These are phyloP conservation scores for Drosophila rhopaloa DNA, from an alignment of 1,140 invertebrate species.

Conservation along the genomic window DNA sequence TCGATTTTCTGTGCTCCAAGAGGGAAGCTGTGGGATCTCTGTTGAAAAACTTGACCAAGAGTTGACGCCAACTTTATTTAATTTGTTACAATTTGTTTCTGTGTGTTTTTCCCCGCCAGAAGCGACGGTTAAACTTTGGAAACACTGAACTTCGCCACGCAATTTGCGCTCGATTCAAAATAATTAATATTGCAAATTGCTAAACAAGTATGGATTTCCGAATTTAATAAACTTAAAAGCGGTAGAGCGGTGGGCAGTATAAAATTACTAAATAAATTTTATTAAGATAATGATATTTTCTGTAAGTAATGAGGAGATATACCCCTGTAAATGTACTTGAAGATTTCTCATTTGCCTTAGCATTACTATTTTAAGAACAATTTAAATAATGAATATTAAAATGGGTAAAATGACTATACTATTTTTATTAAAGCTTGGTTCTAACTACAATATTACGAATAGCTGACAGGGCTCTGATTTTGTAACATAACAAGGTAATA, in stretches of 20 bases:
- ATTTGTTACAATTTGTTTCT: slow-evolving; percentile 22
- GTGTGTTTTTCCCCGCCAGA: slow-evolving; percentile 10
- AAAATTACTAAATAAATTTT: background rate
- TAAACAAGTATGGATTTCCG: background rate
- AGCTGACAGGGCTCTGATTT: no score
- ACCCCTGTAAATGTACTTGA: no score
- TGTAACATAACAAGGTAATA: no score
- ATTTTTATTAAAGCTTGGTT: no score
- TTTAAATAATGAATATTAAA: no score
- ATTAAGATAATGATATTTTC: background rate
- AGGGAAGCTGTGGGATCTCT: slow-evolving; percentile 19
- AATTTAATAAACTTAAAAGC: background rate
- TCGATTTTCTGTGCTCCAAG: slow-evolving; percentile 47
- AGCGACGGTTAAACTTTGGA: slow-evolving; percentile 1
- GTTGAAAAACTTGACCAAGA: slow-evolving; percentile 34
- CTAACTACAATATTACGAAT: no score
- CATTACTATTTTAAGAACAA: no score
- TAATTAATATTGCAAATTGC: slow-evolving; percentile 20
- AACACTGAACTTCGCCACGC: background rate
- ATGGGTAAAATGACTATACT: no score
- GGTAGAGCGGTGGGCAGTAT: background rate
- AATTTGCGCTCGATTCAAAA: slow-evolving; percentile 10
- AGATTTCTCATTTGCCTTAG: no score
- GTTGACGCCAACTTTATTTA: slow-evolving; percentile 44
- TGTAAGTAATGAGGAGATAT: no score